Percentiles rank a stretch among this genome's conserved stretches.
Evolutionary conservation across 2,888 invertebrate species (phyloP).

Genomic region (Drosophila hamatofila): DNA sequence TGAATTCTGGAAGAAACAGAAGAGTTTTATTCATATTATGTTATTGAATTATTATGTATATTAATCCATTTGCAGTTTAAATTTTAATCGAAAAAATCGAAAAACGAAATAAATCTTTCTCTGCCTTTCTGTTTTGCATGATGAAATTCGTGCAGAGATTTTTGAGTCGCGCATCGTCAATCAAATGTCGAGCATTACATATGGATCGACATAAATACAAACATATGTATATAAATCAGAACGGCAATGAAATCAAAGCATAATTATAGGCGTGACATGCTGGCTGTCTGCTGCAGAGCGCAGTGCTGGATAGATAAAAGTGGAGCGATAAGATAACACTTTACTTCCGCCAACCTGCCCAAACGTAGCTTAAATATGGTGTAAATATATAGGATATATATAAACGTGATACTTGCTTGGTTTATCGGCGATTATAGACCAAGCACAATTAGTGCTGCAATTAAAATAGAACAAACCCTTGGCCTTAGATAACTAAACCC

Average conservation of each 20-base stretch:
- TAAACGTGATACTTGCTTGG: constrained; percentile 21
- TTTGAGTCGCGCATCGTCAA: constrained; percentile 20
- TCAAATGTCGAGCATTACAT: constrained; percentile 26
- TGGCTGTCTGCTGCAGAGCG: constrained; percentile 49
- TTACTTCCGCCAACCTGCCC: constrained; percentile 27
- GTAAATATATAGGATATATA: not conserved
- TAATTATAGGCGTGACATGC: constrained; percentile 79
- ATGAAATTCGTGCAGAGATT: constrained; percentile 29
- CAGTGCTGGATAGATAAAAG: constrained; percentile 30
- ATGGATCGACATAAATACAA: constrained; percentile 31
- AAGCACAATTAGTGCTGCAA: constrained; percentile 47
- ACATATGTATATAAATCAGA: constrained; percentile 64
- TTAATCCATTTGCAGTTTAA: too few species aligned
- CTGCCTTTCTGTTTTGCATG: constrained; percentile 1
- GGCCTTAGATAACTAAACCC: constrained; percentile 20
- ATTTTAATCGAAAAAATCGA: too few species aligned
- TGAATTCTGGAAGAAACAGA: too few species aligned
- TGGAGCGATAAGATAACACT: constrained; percentile 61
- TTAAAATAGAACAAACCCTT: constrained; percentile 39
- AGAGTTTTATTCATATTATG: too few species aligned
- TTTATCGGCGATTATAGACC: constrained; percentile 46
- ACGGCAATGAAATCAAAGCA: constrained; percentile 66
- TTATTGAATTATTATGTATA: too few species aligned
- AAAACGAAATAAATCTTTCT: too few species aligned
- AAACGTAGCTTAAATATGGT: constrained; percentile 1